Evolutionary conservation across 1,140 invertebrate genomes (phyloP).

Genomic region (Atopsyche davidsoni): DNA sequence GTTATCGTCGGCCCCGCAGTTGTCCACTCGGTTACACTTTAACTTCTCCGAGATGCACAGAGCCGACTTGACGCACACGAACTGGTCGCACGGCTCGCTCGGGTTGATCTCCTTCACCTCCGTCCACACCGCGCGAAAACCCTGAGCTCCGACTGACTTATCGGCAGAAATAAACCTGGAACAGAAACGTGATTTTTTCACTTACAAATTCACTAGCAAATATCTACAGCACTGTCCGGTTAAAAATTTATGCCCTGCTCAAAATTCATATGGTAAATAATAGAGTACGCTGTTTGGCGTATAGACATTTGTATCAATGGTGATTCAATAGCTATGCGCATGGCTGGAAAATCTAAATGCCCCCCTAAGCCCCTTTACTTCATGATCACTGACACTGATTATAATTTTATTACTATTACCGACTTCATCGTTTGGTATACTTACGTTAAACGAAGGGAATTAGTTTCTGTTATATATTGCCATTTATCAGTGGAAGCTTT

Average conservation of each 20-base stretch:
- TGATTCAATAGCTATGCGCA: neutral
- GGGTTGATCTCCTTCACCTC: conserved; percentile 58
- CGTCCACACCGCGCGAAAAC: conserved; percentile 86
- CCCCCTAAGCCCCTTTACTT: too few relatives aligned
- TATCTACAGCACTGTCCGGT: too few relatives aligned
- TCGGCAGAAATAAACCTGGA: conserved; percentile 62
- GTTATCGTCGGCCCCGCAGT: conserved; percentile 72
- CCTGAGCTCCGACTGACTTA: conserved; percentile 58
- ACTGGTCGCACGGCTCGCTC: conserved; percentile 24
- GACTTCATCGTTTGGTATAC: too few relatives aligned
- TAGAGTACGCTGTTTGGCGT: too few relatives aligned
- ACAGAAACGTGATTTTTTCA: too few relatives aligned
- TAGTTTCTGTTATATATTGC: conserved; percentile 79
- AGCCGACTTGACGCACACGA: conserved; percentile 45
- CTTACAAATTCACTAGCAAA: too few relatives aligned
- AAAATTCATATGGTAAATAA: too few relatives aligned
- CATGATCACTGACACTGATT: too few relatives aligned
- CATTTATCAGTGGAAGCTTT: conserved; percentile 65
- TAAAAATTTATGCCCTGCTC: too few relatives aligned
- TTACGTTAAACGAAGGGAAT: conserved; percentile 75
- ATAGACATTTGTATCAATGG: neutral
- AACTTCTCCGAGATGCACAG: conserved; percentile 77
- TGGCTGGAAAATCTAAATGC: too few relatives aligned
- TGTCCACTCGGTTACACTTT: conserved; percentile 69
- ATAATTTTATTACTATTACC: too few relatives aligned